Evolutionary conservation across 2,888 invertebrate genomes (phyloP).

Genomic region (Orchesella flavescens): DNA sequence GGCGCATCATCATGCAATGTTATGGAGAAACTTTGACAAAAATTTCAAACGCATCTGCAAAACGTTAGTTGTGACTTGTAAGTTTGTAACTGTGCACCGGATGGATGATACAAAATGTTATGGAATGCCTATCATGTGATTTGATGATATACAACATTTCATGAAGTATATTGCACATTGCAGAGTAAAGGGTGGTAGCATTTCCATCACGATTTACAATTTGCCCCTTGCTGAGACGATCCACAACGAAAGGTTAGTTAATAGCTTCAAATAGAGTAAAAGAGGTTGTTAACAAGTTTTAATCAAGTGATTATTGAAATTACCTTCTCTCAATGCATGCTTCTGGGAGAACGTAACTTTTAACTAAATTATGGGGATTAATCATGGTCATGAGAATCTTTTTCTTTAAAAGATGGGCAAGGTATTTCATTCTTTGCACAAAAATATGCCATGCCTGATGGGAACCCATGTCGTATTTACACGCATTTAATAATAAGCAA

Average conservation of each 20-base stretch:
- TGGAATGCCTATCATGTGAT: not conserved
- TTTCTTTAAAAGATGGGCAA: slow-evolving; percentile 27
- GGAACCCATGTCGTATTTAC: slow-evolving; percentile 25
- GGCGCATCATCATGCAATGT: too few relatives aligned
- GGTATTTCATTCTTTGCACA: slow-evolving; percentile 18
- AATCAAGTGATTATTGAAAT: slow-evolving; percentile 57
- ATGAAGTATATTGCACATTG: not conserved
- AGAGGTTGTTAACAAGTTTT: slow-evolving; percentile 48
- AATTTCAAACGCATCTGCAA: too few relatives aligned
- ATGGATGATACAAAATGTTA: not conserved
- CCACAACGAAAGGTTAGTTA: not conserved
- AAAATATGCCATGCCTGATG: slow-evolving; percentile 25
- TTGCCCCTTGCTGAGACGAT: slow-evolving; percentile 23
- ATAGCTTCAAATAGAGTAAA: not conserved
- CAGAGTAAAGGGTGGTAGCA: too few relatives aligned
- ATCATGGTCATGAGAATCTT: slow-evolving; percentile 62
- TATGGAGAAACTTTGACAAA: too few relatives aligned
- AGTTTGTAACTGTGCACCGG: too few relatives aligned
- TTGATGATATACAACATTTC: not conserved
- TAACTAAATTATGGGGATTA: slow-evolving; percentile 60
- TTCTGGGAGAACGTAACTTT: slow-evolving; percentile 16
- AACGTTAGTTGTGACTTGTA: too few relatives aligned
- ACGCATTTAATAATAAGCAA: slow-evolving; percentile 38
- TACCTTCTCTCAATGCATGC: slow-evolving; percentile 32
- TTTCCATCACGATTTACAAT: slow-evolving; percentile 16